Conservation (phyloP, 2,888 invertebrate genomes). For the Patella ulyssiponensis region DNA sequence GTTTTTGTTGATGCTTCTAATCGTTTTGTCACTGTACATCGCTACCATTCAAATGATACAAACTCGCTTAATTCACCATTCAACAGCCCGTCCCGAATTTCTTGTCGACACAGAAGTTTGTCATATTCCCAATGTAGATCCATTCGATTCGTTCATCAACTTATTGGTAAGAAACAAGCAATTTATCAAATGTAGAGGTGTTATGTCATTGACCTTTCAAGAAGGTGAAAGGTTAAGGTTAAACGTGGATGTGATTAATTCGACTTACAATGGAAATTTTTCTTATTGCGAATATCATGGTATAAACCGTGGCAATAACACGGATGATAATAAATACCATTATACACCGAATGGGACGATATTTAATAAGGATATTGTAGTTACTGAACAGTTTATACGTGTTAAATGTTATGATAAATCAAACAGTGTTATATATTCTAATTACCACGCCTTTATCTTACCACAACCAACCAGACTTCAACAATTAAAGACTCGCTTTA, state of each 20-base stretch:
- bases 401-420: too few relatives aligned
- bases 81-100: constrained; percentile 26
- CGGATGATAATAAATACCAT: constrained; percentile 37
- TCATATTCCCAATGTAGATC: constrained; percentile 64
- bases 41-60: too few relatives aligned
- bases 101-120: constrained; percentile 64
- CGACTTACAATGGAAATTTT: constrained; percentile 46
- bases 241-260: constrained; percentile 48
- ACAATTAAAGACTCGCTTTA: too few relatives aligned
- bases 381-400: too few relatives aligned
- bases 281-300: constrained; percentile 60
- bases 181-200: constrained; percentile 41
- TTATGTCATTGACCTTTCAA: constrained; percentile 57
- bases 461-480: too few relatives aligned
- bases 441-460: too few relatives aligned
- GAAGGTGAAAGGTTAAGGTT: constrained; percentile 46
- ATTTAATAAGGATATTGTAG: too few relatives aligned
- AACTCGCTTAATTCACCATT: too few relatives aligned
- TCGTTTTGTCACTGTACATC: too few relatives aligned
- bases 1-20: too few relatives aligned
- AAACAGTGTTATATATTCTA: too few relatives aligned
- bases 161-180: too few relatives aligned
- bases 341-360: constrained; percentile 27
- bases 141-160: constrained; percentile 36
- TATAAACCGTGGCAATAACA: constrained; percentile 47